Conservation (phyloP, 2,113 vertebrate species). For the Percopsis transmontana region DNA sequence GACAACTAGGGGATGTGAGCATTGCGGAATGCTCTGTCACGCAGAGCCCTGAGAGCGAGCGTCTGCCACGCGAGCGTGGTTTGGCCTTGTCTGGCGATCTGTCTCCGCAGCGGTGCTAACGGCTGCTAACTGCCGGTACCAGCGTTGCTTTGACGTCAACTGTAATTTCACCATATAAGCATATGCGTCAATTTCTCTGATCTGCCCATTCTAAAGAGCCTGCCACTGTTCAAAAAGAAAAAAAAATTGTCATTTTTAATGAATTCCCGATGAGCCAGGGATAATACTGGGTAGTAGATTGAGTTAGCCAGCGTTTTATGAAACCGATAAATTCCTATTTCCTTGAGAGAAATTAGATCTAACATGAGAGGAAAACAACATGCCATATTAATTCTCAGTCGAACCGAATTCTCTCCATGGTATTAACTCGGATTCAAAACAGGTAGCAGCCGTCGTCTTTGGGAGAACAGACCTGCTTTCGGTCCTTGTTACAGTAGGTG, state of each 20-base stretch:
- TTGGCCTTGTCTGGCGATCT: constrained; percentile 26
- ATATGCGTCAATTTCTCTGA: constrained; percentile 51
- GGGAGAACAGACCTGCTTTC: constrained; percentile 30
- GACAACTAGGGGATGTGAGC: constrained; percentile 15
- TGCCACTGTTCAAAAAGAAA: constrained; percentile 4
- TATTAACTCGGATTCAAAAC: neutral
- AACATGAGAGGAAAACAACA: constrained; percentile 26
- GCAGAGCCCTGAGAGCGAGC: constrained; percentile 47
- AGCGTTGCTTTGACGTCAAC: constrained; percentile 57
- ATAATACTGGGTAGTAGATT: constrained; percentile 2
- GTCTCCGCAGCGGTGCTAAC: constrained; percentile 56
- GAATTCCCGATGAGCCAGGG: constrained; percentile 12
- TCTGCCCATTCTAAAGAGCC: constrained; percentile 24
- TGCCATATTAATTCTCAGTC: constrained; percentile 20
- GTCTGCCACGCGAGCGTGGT: constrained; percentile 64
- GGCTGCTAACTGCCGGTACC: constrained; percentile 43
- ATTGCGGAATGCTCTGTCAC: constrained; percentile 36
- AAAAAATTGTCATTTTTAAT: constrained; percentile 17
- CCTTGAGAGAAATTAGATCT: constrained; percentile 9
- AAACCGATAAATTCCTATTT: constrained; percentile 18
- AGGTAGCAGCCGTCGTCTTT: neutral
- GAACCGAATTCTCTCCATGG: neutral
- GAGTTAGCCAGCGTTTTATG: constrained; percentile 15
- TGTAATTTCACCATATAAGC: constrained; percentile 63
- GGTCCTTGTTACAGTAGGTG: neutral